These are phyloP conservation scores for Urophycis tenuis DNA, from an alignment of 2,797 vertebrate species.

Conservation along the genomic window DNA sequence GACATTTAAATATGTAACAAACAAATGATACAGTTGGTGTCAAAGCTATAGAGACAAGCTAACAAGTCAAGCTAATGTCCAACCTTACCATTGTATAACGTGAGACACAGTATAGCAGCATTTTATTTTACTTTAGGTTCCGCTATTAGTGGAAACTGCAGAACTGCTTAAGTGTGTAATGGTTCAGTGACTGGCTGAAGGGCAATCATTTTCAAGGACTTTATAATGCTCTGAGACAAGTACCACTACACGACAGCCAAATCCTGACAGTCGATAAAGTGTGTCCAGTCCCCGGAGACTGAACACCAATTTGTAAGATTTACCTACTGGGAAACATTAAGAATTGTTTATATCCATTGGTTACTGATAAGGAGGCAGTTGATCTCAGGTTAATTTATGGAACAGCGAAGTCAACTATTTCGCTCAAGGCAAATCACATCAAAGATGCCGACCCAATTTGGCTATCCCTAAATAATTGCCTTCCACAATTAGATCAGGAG, in stretches of 20 bases:
- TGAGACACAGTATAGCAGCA: background rate
- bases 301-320: background rate
- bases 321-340: background rate
- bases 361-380: background rate
- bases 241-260: background rate
- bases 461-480: constrained; percentile 24
- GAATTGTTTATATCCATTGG: background rate
- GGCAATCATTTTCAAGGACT: background rate
- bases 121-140: background rate
- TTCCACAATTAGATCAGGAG: constrained; percentile 12
- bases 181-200: background rate
- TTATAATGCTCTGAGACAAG: background rate
- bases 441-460: constrained; percentile 14
- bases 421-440: background rate
- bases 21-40: constrained; percentile 69
- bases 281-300: background rate
- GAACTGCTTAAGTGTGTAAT: background rate
- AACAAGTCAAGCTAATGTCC: constrained; percentile 13
- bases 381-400: constrained; percentile 19
- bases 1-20: constrained; percentile 65
- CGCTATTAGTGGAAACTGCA: background rate
- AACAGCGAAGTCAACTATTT: constrained; percentile 26
- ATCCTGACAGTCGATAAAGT: background rate
- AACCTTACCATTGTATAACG: background rate
- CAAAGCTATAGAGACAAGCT: constrained; percentile 30